Conservation (phyloP, 2,797 vertebrate genomes). For the Sylvia borin region DNA sequence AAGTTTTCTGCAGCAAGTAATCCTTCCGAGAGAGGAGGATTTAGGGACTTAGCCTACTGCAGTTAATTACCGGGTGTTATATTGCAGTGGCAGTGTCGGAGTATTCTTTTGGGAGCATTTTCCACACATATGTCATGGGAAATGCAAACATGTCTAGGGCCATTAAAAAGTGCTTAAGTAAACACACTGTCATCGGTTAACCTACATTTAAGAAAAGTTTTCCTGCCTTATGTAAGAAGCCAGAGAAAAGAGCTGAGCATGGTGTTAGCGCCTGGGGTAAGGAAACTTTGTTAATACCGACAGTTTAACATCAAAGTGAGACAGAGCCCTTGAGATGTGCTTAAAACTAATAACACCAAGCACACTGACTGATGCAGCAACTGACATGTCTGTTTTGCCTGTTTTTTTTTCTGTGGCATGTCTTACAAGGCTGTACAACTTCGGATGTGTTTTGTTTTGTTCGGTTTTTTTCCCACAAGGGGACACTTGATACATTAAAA, state of each 20-base stretch:
- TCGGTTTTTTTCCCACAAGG: background rate
- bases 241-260: background rate
- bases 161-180: background rate
- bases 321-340: background rate
- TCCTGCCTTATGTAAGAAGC: background rate
- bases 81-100: background rate
- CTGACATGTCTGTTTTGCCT: background rate
- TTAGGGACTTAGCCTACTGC: background rate
- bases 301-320: background rate
- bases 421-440: background rate
- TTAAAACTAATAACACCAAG: background rate
- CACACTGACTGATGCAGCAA: background rate
- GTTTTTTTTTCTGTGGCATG: background rate
- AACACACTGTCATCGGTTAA: background rate
- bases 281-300: background rate
- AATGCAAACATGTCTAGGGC: background rate
- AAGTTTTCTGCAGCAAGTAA: background rate
- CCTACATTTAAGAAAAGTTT: background rate
- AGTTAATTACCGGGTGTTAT: background rate
- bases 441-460: background rate
- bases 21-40: background rate
- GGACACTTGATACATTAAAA: background rate
- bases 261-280: background rate
- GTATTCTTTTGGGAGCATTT: background rate
- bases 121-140: background rate